Percentiles rank a stretch among this genome's conserved stretches.
These are phyloP conservation scores for Hartigia nigra DNA, from an alignment of 2,888 invertebrate genomes.

Conservation along the genomic window DNA sequence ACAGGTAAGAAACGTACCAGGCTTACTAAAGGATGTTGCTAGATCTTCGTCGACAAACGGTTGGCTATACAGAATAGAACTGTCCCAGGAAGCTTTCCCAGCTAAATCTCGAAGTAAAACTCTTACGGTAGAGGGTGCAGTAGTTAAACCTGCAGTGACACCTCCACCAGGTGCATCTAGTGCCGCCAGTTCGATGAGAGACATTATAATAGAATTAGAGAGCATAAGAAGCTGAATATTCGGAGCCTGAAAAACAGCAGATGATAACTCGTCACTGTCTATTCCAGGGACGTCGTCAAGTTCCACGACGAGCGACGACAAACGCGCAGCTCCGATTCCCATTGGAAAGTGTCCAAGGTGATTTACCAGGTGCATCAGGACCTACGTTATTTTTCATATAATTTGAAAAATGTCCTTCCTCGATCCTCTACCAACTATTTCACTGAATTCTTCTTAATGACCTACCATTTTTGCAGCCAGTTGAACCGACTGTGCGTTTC, in stretches of 20 bases:
- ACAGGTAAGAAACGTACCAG: slow-evolving; percentile 34
- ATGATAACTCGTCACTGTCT: slow-evolving; percentile 79
- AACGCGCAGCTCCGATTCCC: slow-evolving; percentile 87
- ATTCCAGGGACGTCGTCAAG: slow-evolving; percentile 87
- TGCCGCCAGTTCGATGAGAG: slow-evolving; percentile 89
- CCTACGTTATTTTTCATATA: slow-evolving; percentile 61
- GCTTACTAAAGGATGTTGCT: slow-evolving; percentile 40
- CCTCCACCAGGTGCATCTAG: slow-evolving; percentile 84
- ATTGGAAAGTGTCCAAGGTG: slow-evolving; percentile 96
- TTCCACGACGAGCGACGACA: slow-evolving; percentile 91
- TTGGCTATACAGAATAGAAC: slow-evolving; percentile 87
- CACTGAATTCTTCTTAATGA: background rate
- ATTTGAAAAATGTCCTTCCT: background rate
- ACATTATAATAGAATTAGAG: slow-evolving; percentile 84
- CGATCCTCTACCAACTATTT: background rate
- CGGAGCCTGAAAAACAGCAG: slow-evolving; percentile 85
- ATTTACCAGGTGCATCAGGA: slow-evolving; percentile 88
- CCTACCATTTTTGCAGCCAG: slow-evolving; percentile 72
- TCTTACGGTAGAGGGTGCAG: slow-evolving; percentile 71
- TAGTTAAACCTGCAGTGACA: slow-evolving; percentile 69
- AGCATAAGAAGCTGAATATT: slow-evolving; percentile 88
- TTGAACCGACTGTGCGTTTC: slow-evolving; percentile 67
- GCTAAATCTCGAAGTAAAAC: slow-evolving; percentile 89
- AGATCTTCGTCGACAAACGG: slow-evolving; percentile 65
- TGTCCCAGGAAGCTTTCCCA: slow-evolving; percentile 97